Percentiles rank a stretch among this genome's conserved stretches.
These are phyloP conservation scores for Philopotamus ludificatus DNA, from an alignment of 1,140 invertebrate genomes.

Conservation along the genomic window DNA sequence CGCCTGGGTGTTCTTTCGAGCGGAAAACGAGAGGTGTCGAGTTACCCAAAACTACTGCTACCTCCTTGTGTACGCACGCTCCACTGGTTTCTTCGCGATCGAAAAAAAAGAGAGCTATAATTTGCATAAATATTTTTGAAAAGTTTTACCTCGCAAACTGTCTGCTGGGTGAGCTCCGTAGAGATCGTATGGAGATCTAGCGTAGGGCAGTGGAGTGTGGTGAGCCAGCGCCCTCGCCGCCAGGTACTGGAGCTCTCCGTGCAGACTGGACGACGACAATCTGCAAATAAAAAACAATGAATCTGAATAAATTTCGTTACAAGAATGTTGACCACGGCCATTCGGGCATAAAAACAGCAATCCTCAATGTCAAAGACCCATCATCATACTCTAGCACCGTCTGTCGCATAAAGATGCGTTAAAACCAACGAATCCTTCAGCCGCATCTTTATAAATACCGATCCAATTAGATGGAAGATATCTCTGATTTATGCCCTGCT, in stretches of 20 bases:
- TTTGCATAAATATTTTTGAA: neutral
- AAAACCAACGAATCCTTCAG: too few species aligned
- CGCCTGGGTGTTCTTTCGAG: constrained; percentile 12
- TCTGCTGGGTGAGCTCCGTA: constrained; percentile 37
- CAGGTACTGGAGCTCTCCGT: constrained; percentile 60
- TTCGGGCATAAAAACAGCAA: too few species aligned
- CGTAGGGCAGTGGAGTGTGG: constrained; percentile 37
- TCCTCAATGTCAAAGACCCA: too few species aligned
- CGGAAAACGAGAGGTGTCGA: constrained; percentile 27
- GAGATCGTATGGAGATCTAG: constrained; percentile 36
- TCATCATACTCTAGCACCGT: too few species aligned
- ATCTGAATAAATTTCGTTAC: too few species aligned
- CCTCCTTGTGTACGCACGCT: too few species aligned
- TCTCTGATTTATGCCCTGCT: too few species aligned
- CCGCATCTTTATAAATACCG: too few species aligned
- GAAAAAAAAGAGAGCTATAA: neutral
- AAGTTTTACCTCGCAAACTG: constrained; percentile 33
- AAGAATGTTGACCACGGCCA: too few species aligned
- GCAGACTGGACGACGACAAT: constrained; percentile 55
- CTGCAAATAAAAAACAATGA: constrained; percentile 36
- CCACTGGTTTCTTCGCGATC: constrained; percentile 42
- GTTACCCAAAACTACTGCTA: constrained; percentile 30
- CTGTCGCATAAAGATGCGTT: too few species aligned
- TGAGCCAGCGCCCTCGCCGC: constrained; percentile 50
- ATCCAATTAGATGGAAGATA: too few species aligned